These are phyloP conservation scores for Haemorhous mexicanus DNA, from an alignment of 2,113 vertebrate genomes.

Conservation along the genomic window DNA sequence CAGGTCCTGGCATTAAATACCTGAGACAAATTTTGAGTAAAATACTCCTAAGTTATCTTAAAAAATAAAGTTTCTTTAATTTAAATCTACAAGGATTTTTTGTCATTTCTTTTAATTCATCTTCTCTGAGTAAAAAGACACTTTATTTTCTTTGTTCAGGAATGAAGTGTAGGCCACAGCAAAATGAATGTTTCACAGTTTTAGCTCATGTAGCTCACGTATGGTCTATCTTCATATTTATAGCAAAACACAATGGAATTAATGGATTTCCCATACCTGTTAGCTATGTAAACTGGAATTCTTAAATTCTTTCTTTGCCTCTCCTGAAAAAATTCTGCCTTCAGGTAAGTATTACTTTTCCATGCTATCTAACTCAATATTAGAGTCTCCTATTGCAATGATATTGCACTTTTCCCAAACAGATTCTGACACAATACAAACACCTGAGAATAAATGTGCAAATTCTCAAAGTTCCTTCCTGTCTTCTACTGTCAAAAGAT, in stretches of 20 bases:
- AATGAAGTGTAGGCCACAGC: neutral
- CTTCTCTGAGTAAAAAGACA: neutral
- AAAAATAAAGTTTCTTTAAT: fast-evolving
- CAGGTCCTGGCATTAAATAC: neutral
- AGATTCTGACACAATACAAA: neutral
- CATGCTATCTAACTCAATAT: neutral
- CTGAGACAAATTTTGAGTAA: neutral
- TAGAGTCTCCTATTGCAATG: neutral
- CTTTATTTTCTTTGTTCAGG: neutral
- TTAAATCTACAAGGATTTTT: neutral
- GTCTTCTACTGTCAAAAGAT: neutral
- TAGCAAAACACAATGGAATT: neutral
- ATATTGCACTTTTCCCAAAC: neutral
- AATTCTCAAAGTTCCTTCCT: neutral
- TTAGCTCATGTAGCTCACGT: neutral
- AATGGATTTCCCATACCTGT: neutral
- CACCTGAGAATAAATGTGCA: neutral
- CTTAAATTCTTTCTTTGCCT: neutral
- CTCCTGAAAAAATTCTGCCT: neutral
- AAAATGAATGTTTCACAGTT: neutral
- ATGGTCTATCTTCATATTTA: neutral
- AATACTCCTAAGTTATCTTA: neutral
- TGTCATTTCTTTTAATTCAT: neutral
- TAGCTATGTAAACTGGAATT: neutral
- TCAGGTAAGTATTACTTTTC: neutral